Conservation (phyloP, 2,888 invertebrate species). For the Balanococcus diminutus region DNA sequence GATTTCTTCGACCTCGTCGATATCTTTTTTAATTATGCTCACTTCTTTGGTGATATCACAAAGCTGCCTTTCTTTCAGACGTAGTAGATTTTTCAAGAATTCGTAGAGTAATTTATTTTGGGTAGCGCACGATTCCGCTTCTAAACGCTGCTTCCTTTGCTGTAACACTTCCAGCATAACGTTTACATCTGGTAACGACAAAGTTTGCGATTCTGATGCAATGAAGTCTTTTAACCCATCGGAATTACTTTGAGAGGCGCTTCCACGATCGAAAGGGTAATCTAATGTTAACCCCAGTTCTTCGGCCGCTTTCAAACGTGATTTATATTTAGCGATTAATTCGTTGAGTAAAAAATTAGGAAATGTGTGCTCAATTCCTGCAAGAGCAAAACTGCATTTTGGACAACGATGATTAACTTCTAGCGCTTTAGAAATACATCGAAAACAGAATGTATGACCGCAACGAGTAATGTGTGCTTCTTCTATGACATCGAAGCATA, state of each 20-base stretch:
- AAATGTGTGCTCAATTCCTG: slow-evolving; percentile 75
- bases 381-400: slow-evolving; percentile 77
- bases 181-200: slow-evolving; percentile 80
- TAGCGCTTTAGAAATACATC: slow-evolving; percentile 75
- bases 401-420: slow-evolving; percentile 76
- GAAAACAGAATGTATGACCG: slow-evolving; percentile 89
- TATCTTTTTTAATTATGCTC: slow-evolving; percentile 75
- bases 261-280: slow-evolving; percentile 59
- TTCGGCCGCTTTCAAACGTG: slow-evolving; percentile 58
- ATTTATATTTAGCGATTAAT: slow-evolving; percentile 74
- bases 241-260: slow-evolving; percentile 60
- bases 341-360: slow-evolving; percentile 87
- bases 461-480: slow-evolving; percentile 91
- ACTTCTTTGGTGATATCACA: slow-evolving; percentile 74
- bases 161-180: slow-evolving; percentile 79
- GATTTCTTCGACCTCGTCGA: slow-evolving; percentile 73
- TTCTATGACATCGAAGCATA: slow-evolving; percentile 86
- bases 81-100: slow-evolving; percentile 78
- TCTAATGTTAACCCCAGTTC: slow-evolving; percentile 56
- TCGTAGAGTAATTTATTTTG: slow-evolving; percentile 83
- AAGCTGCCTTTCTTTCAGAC: slow-evolving; percentile 73
- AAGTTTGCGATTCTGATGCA: slow-evolving; percentile 72
- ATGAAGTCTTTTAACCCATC: slow-evolving; percentile 70
- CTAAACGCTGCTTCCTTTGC: slow-evolving; percentile 77
- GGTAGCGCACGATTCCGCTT: slow-evolving; percentile 79